Percentiles rank a stretch among this genome's conserved stretches.
Conservation (phyloP, 2,888 invertebrate genomes). For the Troglohyphantes excavatus region DNA sequence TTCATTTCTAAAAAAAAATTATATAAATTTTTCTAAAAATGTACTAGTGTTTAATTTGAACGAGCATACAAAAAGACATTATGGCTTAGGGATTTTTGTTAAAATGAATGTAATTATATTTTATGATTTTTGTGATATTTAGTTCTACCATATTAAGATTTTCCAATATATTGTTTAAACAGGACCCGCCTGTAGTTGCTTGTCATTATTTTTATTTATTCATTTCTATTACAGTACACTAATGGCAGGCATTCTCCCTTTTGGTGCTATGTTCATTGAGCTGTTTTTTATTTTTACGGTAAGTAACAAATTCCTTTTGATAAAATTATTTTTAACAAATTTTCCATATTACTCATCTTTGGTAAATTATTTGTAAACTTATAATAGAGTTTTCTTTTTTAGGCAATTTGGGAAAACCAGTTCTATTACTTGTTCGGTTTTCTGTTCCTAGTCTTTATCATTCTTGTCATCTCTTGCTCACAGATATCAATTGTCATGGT, state of each 20-base stretch:
- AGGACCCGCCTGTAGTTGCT: no score
- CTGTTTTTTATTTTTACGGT: slow-evolving; percentile 89
- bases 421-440: slow-evolving; percentile 99
- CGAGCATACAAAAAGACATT: no score
- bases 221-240: slow-evolving; percentile 87
- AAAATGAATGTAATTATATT: no score
- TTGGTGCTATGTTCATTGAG: slow-evolving; percentile 99
- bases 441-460: slow-evolving; percentile 97
- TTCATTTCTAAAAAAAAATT: no score
- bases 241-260: slow-evolving; percentile 99
- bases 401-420: slow-evolving; percentile 88
- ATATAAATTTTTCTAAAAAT: no score
- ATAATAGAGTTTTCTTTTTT: neutral
- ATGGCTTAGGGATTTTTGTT: no score
- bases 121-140: no score
- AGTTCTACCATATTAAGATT: no score
- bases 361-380: neutral
- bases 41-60: no score
- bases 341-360: neutral
- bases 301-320: slow-evolving; percentile 80
- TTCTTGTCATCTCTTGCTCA: slow-evolving; percentile 98
- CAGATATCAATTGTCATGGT: slow-evolving; percentile 98
- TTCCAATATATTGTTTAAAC: no score
- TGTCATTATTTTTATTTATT: no score
- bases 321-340: no score